phyloP scores from a whole-genome alignment of 2,113 vertebrate genomes.

The Atractosteus spatula region DNA sequence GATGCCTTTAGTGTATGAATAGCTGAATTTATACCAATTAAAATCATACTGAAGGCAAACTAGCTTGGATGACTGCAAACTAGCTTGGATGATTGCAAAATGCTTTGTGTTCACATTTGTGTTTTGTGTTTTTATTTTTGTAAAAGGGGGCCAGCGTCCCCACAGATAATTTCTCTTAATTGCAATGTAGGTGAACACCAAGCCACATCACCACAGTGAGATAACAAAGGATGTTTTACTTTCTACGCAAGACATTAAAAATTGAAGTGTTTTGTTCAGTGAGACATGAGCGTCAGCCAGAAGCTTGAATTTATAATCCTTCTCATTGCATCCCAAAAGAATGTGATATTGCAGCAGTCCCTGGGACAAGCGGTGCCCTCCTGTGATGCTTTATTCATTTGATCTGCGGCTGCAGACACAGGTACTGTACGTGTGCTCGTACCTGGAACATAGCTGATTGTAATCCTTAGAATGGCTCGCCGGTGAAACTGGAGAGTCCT shows the following conservation, averaged over 20 bases:
- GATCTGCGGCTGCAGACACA: constrained; percentile 16
- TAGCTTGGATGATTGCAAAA: neutral
- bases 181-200: neutral
- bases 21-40: constrained; percentile 16
- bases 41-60: constrained; percentile 10
- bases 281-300: constrained; percentile 5
- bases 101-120: neutral
- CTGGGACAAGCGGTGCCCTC: constrained; percentile 11
- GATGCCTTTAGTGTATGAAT: neutral
- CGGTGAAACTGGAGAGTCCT: constrained; percentile 25
- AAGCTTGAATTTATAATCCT: constrained; percentile 6
- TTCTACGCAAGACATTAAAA: constrained; percentile 4
- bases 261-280: neutral
- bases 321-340: neutral
- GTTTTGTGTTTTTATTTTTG: neutral
- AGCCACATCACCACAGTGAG: neutral
- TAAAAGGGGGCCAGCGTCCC: neutral
- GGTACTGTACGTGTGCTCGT: constrained; percentile 10
- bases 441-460: constrained; percentile 25
- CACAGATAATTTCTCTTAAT: neutral
- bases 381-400: constrained; percentile 37
- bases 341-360: constrained; percentile 11
- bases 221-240: constrained; percentile 1
- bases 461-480: constrained; percentile 34
- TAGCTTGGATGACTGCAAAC: neutral